phyloP scores from a whole-genome alignment of 2,888 invertebrate species.

The Platynereis dumerilii region DNA sequence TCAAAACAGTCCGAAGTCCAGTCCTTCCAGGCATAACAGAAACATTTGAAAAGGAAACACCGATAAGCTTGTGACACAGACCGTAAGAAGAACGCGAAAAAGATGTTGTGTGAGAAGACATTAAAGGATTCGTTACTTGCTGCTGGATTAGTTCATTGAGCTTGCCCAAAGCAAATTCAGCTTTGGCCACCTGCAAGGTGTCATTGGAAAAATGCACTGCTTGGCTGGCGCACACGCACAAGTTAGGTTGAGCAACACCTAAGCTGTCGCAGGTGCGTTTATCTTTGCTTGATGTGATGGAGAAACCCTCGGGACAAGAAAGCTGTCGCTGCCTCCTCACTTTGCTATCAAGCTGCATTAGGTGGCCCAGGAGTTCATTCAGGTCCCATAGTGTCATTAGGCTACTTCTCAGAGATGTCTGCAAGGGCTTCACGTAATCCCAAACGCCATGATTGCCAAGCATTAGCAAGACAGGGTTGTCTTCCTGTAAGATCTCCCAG shows the following conservation, averaged over 20 bases:
- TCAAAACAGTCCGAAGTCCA: not conserved
- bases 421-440: too few relatives aligned
- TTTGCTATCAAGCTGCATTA: not conserved
- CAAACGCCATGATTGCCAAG: not conserved
- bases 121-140: not conserved
- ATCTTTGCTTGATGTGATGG: not conserved
- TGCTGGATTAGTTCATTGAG: not conserved
- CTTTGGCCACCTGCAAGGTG: conserved; percentile 1
- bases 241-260: conserved; percentile 6
- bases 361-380: not conserved
- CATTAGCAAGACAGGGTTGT: conserved; percentile 1
- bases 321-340: too few relatives aligned
- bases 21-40: not conserved
- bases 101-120: not conserved
- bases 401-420: not conserved
- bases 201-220: not conserved
- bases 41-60: conserved; percentile 6
- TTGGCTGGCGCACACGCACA: not conserved
- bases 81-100: conserved; percentile 1
- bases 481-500: not conserved
- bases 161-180: conserved; percentile 5
- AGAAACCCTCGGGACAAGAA: not conserved
- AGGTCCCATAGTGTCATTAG: conserved; percentile 1
- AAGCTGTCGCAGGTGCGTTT: not conserved
- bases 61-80: not conserved